Evolutionary conservation across 2,888 invertebrate genomes (phyloP), one percentile per base, ranked within the genome.

Genomic region (Leptogaster cylindrica): DNA sequence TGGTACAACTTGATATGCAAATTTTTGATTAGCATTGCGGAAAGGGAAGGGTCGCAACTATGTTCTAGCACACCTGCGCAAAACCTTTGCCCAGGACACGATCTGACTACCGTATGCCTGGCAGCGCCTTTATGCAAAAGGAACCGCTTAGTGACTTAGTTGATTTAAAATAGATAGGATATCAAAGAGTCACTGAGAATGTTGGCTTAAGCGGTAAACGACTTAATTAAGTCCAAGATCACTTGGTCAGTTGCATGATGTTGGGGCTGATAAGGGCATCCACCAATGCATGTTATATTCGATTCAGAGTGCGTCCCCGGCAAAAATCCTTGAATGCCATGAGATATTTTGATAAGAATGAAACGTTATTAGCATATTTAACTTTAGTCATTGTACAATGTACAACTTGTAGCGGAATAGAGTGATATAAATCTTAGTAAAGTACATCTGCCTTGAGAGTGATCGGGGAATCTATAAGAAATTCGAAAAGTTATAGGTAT

Each of bases 171-270:
- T 20, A 61, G 61, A 61, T 61, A 61, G 44, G 61, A 25, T 44
- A 16, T 28, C 39, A 44, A 44, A 61, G 44, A 61, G 61, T 44
- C 44, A 61, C 44, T 44, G 41, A 50, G 65, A 25, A 65, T 65
- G 50, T 51, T 65, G 51, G 51, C 50, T 51, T 39, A 36, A 23
- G 50, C 25, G 27, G 39, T 25, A 39, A 65, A 65, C 65, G 65
- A 65, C 65, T 65, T 65, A 65, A 65, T 65, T 65, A 65, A 65
- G 51, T 65, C 27, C 65, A 51, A 51, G 65, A 64, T 64, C 48
- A 44, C 28, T 61, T 41, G n/a, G 33, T 44, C 44, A 61, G 44
- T 44, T 44, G 61, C 44, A 41, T 5, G 61, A 44, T 61, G n/a
- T 20, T n/a, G 31, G 8, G 39, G 25, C 6, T 52, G 52, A 52